Base-by-base conservation (phyloP, 2,113 vertebrate species). In the Cranoglanis bouderius region DNA sequence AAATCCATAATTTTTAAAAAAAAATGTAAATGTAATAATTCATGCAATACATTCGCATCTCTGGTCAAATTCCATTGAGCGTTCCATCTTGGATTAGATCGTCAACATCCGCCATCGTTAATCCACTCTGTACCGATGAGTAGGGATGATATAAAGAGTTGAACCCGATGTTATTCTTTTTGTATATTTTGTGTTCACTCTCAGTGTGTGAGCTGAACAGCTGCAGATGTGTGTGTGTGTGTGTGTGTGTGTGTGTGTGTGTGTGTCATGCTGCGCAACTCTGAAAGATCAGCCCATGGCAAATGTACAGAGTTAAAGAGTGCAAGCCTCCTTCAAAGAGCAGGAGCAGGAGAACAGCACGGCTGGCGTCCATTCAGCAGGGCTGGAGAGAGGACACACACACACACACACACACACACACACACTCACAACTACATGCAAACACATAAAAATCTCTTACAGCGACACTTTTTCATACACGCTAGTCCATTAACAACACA, bases 161-260 rank as follows among this genome's bases (percentile, higher is more conserved):
- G 46, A 53, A n/a, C 77, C 46, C 14, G 26, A 26, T 32, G 77
- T 53, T 78, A 75, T 75, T 24, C 40, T 29, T 77, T 46, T 16
- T 29, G 57, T 84, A 38, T 29, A 4, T 46, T 46, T 29, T 77
- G 57, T 63, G 57, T n/a, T 84, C 35, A 18, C 24, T 26, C 16
- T 59, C 78, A 81, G 81, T 55, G 81, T 82, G 51, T 59, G 35
- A 86, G 88, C 59, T 82, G 85, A 70, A 86, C 61, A 84, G 82
- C 57, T 84, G 82, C 55, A 63, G 35, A 1, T 43, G 82, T 63
- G 55, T 82, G 53, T 82, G 53, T 59, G 53, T 59, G 32, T 59
- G 80, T 59, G n/a, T 82, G 53, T 82, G 53, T 82, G 74, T 77
- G 72, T 75, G 40, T 46, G 65, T 70, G 65, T 35, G 24, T 78